Evolutionary conservation across 2,113 vertebrate species (phyloP), one percentile per base, ranked within the genome.

Genomic region (Labeo catla): DNA sequence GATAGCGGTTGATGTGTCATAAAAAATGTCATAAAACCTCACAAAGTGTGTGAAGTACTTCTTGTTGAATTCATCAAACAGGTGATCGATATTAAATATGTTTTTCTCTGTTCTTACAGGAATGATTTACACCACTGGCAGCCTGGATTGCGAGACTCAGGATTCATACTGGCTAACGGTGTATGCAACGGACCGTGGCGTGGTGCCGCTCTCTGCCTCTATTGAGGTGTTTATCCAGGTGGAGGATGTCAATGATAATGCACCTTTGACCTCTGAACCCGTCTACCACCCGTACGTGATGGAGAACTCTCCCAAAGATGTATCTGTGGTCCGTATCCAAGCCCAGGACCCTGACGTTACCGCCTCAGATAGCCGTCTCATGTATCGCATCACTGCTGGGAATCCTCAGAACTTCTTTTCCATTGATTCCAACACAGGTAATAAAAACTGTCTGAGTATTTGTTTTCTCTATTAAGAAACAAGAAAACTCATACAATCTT

Each of bases 361-460:
- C 19, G 90, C 93, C 73, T 87, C 94, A 23, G 95, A 93, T 81
- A 96, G 96, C 76, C 96, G 95, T n/a, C 93, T 99, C 85, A 96
- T 91, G 39, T 99, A 98, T 89, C 95, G 97, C 86, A 99, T 99
- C 93, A 96, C 96, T 19, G 97, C 97, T 45, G 98, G 98, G 87
- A 99, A 99, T 91, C 98, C 98, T 5, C 98, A 99, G 95, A 99
- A 99, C 88, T 99, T 99, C 93, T 99, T 99, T 86, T 93, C 94
- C 47, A 98, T 99, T 90, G 96, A 98, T 88, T 88, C 95, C 63
- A 98, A 96, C 95, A 98, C 98, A 95, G 98, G 98, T 98, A 94
- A 95, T 28, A 11, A 61, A 23, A 19, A 54, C 39, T 39, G 39
- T 39, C 3, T 28, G 28, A 47, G 7, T 65, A 3, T 2, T 4